Conservation (phyloP, 2,888 invertebrate genomes). For the Thymelicus lineola region DNA sequence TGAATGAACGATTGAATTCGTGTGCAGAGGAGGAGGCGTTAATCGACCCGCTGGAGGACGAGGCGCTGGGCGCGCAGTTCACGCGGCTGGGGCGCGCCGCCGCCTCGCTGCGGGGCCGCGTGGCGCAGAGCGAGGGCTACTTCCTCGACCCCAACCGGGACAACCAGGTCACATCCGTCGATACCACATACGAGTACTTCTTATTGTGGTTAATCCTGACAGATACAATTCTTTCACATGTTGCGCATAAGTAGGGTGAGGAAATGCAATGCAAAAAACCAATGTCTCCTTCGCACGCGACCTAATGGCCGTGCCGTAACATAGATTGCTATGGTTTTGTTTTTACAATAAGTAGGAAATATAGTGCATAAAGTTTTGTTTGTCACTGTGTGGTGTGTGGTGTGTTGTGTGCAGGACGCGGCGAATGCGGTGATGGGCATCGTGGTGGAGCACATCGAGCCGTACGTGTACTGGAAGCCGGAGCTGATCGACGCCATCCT, state of each 20-base stretch:
- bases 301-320: no score
- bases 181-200: no score
- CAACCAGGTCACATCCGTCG: slow-evolving; percentile 61
- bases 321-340: no score
- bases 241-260: no score
- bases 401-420: slow-evolving; percentile 69
- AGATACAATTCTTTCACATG: no score
- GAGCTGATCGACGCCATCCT: slow-evolving; percentile 85
- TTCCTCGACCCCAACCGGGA: slow-evolving; percentile 75
- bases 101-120: slow-evolving; percentile 66
- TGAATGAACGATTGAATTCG: no score
- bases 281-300: no score
- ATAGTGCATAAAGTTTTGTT: no score
- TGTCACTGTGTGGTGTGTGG: no score
- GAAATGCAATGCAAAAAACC: no score
- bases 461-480: slow-evolving; percentile 83
- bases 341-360: no score
- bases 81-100: slow-evolving; percentile 55
- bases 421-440: slow-evolving; percentile 85
- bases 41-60: slow-evolving; percentile 62
- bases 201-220: no score
- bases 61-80: slow-evolving; percentile 63
- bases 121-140: slow-evolving; percentile 73
- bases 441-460: slow-evolving; percentile 84
- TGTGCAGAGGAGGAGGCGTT: slow-evolving; percentile 56